A percentile compares a stretch with the other conserved stretches of the same genome.
Conservation (phyloP, 2,113 vertebrate species). For the Tor tambroides region DNA sequence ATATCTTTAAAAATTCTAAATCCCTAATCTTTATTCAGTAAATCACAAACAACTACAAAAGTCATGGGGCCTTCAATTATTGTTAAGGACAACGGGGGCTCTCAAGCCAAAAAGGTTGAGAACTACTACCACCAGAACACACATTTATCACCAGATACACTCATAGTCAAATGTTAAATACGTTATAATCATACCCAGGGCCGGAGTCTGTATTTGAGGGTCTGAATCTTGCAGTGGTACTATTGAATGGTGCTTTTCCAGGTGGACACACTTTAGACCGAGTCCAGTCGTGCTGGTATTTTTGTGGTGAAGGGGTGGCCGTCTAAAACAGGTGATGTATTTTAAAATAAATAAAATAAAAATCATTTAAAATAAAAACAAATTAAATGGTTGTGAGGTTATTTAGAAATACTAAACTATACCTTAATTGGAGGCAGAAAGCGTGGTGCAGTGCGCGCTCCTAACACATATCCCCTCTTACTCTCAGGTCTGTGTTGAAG, state of each 20-base stretch:
- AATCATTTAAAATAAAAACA: too few species aligned
- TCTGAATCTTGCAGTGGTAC: slow-evolving; percentile 67
- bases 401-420: not conserved
- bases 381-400: not conserved
- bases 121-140: too few species aligned
- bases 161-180: not conserved
- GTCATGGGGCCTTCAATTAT: not conserved
- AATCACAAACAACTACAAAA: not conserved
- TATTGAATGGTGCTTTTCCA: slow-evolving; percentile 74
- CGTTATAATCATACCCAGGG: slow-evolving; percentile 79
- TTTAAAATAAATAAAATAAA: not conserved
- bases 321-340: slow-evolving; percentile 62
- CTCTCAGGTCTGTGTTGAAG: slow-evolving; percentile 75
- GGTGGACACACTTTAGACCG: slow-evolving; percentile 57
- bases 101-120: not conserved
- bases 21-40: not conserved
- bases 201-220: slow-evolving; percentile 32
- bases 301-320: slow-evolving; percentile 71
- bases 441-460: slow-evolving; percentile 79
- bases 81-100: not conserved
- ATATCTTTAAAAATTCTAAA: not conserved
- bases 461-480: slow-evolving; percentile 80
- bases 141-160: not conserved
- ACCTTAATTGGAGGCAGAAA: slow-evolving; percentile 74
- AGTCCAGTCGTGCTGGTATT: slow-evolving; percentile 71